These are phyloP conservation scores for Sturmia bella DNA, from an alignment of 2,888 invertebrate species.

Conservation along the genomic window DNA sequence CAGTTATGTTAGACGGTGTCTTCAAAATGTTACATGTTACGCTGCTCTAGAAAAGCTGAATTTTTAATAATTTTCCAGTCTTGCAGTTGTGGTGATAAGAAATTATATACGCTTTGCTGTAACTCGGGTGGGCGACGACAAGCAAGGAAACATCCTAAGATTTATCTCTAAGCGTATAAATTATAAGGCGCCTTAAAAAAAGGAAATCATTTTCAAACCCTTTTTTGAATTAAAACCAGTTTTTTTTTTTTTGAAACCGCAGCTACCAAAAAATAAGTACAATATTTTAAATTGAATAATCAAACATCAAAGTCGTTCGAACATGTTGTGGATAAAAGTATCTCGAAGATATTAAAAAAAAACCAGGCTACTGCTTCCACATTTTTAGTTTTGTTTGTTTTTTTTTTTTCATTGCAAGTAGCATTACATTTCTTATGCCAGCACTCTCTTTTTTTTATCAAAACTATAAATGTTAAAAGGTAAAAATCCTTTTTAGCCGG, in stretches of 20 bases:
- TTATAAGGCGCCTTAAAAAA: conserved; percentile 8
- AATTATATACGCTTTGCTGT: conserved; percentile 12
- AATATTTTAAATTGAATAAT: conserved; percentile 60
- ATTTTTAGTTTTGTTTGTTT: conserved; percentile 30
- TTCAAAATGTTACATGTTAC: not conserved
- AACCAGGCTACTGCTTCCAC: conserved; percentile 63
- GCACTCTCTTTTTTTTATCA: conserved; percentile 52
- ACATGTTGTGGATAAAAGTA: conserved; percentile 50
- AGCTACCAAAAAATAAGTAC: conserved; percentile 48
- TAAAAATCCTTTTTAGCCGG: conserved; percentile 68
- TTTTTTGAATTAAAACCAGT: conserved; percentile 32
- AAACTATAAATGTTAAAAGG: conserved; percentile 54
- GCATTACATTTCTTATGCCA: conserved; percentile 3
- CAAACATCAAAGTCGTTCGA: conserved; percentile 60
- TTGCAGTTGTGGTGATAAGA: not conserved
- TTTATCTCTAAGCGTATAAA: conserved; percentile 39
- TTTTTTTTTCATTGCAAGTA: not conserved
- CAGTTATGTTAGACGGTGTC: no score
- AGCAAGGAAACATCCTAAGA: conserved; percentile 4
- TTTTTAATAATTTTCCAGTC: not conserved
- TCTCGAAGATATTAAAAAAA: conserved; percentile 48
- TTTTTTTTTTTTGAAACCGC: not conserved
- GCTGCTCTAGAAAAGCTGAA: not conserved
- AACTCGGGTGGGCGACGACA: no score
- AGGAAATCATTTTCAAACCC: conserved; percentile 52